Conservation (phyloP, 2,797 vertebrate species). For the Sardinella longiceps region DNA sequence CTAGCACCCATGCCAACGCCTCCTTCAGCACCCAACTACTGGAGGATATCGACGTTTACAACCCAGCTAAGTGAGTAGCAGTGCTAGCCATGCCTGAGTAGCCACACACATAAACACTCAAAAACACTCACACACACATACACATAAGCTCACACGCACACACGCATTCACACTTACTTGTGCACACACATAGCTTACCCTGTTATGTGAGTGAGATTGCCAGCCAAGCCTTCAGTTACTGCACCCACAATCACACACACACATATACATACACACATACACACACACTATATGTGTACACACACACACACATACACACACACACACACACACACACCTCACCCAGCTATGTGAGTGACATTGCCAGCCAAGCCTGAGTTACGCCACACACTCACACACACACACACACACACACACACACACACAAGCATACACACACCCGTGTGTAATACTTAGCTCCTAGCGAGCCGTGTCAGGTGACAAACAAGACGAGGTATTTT, state of each 20-base stretch:
- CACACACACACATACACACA: conserved; percentile 24
- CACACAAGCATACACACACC: conserved; percentile 22
- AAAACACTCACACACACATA: background rate
- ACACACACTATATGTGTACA: conserved; percentile 19
- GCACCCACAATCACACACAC: conserved; percentile 14
- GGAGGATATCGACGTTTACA: conserved; percentile 88
- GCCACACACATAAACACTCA: conserved; percentile 21
- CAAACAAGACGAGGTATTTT: background rate
- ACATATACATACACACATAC: too few species aligned
- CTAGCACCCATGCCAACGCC: conserved; percentile 72
- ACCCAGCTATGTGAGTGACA: conserved; percentile 76
- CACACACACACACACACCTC: conserved; percentile 13
- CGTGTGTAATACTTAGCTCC: background rate
- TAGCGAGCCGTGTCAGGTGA: background rate
- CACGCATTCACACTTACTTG: conserved; percentile 20
- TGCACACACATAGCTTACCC: background rate
- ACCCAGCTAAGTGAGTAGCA: conserved; percentile 78
- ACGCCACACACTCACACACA: conserved; percentile 21
- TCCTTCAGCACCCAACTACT: conserved; percentile 78
- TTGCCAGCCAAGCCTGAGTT: background rate
- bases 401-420: conserved; percentile 20
- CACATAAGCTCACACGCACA: conserved; percentile 26
- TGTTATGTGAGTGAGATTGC: too few species aligned
- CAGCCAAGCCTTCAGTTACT: background rate
- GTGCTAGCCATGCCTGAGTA: background rate